These are phyloP conservation scores for Anguilla rostrata DNA, from an alignment of 2,113 vertebrate genomes.

Conservation along the genomic window DNA sequence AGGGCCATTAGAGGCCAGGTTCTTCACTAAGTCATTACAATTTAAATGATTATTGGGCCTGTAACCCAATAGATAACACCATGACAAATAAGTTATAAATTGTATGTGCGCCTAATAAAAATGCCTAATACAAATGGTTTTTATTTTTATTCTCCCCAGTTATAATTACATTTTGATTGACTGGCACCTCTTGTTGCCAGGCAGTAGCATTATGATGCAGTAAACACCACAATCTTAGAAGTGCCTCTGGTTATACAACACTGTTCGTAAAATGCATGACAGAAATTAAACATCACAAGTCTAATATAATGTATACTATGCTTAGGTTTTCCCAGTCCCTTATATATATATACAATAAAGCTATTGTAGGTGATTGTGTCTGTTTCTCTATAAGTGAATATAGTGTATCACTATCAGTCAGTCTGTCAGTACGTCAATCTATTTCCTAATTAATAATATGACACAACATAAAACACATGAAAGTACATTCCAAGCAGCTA, in stretches of 20 bases:
- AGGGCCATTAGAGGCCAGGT: neutral
- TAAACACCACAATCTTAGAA: neutral
- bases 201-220: neutral
- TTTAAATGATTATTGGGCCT: neutral
- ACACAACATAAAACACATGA: neutral
- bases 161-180: neutral
- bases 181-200: neutral
- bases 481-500: constrained; percentile 43
- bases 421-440: constrained; percentile 30
- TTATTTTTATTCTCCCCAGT: neutral
- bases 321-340: neutral
- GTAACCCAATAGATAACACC: neutral
- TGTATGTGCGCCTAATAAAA: neutral
- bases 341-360: neutral
- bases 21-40: neutral
- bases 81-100: neutral
- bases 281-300: neutral
- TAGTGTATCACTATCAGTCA: neutral
- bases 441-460: constrained; percentile 13
- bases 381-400: constrained; percentile 8
- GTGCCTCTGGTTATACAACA: neutral
- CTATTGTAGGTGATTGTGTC: neutral
- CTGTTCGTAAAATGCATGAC: constrained; percentile 7
- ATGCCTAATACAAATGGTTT: too few relatives aligned
- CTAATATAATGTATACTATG: neutral